Evolutionary conservation across 2,797 vertebrate species (phyloP), one percentile per base, ranked within the genome.

Genomic region (Alectoris magna): DNA sequence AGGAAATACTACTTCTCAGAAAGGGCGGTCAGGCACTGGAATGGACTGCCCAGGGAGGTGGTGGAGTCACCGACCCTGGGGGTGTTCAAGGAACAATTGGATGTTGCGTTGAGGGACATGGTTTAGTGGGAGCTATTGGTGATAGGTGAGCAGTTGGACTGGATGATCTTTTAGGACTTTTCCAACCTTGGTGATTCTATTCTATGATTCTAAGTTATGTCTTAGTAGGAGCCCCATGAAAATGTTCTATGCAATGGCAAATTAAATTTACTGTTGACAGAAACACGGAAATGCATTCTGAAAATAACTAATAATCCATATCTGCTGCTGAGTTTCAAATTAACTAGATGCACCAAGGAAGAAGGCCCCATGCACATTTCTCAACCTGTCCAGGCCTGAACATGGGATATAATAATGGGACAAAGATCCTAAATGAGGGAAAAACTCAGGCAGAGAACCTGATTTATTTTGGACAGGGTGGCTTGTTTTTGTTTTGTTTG

Each of bases 191-290:
- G 34, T 34, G 34, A 34, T 34, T 34, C 34, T 34, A 34, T 34
- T 34, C 34, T 34, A 34, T 34, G 34, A 34, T 34, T 34, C 34
- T 34, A 34, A 34, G 68, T 74, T 94, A 64, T 84, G 94, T 93
- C 48, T 81, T 84, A 85, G 69, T 67, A 78, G 67, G 38, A 91
- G 36, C 27, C 82, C 79, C 80, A 78, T 24, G 41, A 89, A 96
- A 90, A 79, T 8, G 3, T 46, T 66, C 46, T 63, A 34, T 38
- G 84, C 55, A 92, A 89, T 59, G 10, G 48, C 15, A 94, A 94
- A 96, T 91, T 77, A 90, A 94, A 94, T 91, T 90, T 94, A 79
- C 49, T 83, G 58, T 74, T 91, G 88, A 90, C 68, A 94, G 72
- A 87, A 85, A 62, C 71, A 77, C 90, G 91, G 53, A 85, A 95